Evolutionary conservation across 2,113 vertebrate genomes (phyloP), one percentile per base, ranked within the genome.

Genomic region (Phyllopteryx taeniolatus): DNA sequence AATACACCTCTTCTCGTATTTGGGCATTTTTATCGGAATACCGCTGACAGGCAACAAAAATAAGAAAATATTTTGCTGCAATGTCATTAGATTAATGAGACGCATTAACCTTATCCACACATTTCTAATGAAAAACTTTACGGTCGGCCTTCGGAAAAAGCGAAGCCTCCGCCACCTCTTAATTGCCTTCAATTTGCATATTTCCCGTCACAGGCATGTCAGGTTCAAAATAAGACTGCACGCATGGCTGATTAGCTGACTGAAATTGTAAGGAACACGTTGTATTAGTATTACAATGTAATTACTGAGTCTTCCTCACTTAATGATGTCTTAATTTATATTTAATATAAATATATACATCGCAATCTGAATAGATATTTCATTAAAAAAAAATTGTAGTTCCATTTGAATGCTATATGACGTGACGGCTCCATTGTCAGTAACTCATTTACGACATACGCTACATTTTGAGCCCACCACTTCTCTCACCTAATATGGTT

Each of bases 191-290:
- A 70, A 87, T 89, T 74, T 81, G 76, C 87, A 88, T 89, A 88
- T 82, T 80, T 83, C 47, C 68, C 47, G 6, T 71, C 65, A 22
- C 20, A 57, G 60, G 68, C 70, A 79, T 77, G 81, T 53, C 74
- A 81, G 69, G 81, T 84, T 75, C 53, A 76, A 82, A 87, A 81
- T 82, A 83, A 89, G 88, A 81, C 68, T 83, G 83, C 79, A 80
- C 86, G 86, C 85, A 87, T 85, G 81, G 81, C 71, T 71, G 86
- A 85, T 85, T 81, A 85, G 79, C 86, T 89, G 87, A 90, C 84
- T 83, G 86, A 88, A 89, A 87, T 72, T 71, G 78, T 84, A 85
- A 90, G 27, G 2, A 2, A 8, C 33, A 19, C 27, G 13, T 13
- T 59, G 22, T 35, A 35, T 61, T 33, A 20, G 74, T 85, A 76